Conservation (phyloP, 23 tunicate species). For the Ciona savignyi region DNA sequence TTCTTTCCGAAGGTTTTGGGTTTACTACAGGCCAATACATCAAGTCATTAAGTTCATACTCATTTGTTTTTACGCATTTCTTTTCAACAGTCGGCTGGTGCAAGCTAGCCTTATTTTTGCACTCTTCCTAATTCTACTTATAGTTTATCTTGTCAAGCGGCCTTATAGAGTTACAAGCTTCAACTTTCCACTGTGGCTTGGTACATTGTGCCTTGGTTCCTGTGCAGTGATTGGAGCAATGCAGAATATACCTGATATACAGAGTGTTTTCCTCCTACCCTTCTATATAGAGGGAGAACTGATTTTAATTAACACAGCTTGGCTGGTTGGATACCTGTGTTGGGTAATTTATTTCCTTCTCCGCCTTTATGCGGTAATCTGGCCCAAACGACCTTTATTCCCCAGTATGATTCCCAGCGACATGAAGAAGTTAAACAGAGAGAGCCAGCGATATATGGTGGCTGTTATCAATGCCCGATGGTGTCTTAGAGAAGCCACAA, state of each 20-base stretch:
- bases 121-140: slow-evolving; percentile 20
- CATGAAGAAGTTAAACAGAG: slow-evolving; percentile 11
- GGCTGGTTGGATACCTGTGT: slow-evolving; percentile 40
- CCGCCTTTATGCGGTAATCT: slow-evolving; percentile 32
- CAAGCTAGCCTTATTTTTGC: slow-evolving; percentile 35
- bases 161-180: slow-evolving; percentile 60
- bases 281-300: slow-evolving; percentile 71
- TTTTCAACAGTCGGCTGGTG: slow-evolving; percentile 40
- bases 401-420: slow-evolving; percentile 53
- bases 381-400: slow-evolving; percentile 30
- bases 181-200: slow-evolving; percentile 51
- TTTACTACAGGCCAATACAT: slow-evolving; percentile 48
- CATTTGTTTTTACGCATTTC: slow-evolving; percentile 58
- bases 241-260: slow-evolving; percentile 53
- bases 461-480: slow-evolving; percentile 52
- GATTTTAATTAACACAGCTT: slow-evolving; percentile 58
- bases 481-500: slow-evolving; percentile 16
- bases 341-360: slow-evolving; percentile 38
- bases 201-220: slow-evolving; percentile 24
- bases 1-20: slow-evolving; percentile 78
- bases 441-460: slow-evolving; percentile 58
- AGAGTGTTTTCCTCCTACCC: slow-evolving; percentile 68
- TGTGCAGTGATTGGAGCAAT: slow-evolving; percentile 65
- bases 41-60: slow-evolving; percentile 58
- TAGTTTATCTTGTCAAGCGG: slow-evolving; percentile 20